Percentiles rank a stretch among this genome's conserved stretches.
These are phyloP conservation scores for Callyntrura guangdongensis DNA, from an alignment of 2,888 invertebrate species.

Conservation along the genomic window DNA sequence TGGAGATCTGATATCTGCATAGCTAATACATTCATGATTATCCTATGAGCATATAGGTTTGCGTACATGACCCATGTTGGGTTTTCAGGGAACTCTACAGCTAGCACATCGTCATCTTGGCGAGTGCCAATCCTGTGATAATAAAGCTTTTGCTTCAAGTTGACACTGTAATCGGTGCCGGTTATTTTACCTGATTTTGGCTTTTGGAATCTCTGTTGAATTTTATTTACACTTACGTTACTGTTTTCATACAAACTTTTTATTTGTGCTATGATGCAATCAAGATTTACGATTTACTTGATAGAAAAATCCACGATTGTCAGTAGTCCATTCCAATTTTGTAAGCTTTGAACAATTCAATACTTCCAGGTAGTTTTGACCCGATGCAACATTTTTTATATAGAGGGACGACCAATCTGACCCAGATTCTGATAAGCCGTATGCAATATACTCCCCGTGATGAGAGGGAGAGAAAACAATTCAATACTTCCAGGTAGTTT, in stretches of 20 bases:
- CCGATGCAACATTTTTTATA: constrained; percentile 91
- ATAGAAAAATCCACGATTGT: constrained; percentile 98
- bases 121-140: constrained; percentile 95
- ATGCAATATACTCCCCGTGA: constrained; percentile 95
- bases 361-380: constrained; percentile 94
- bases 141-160: constrained; percentile 96
- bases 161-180: constrained; percentile 95
- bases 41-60: too few relatives aligned
- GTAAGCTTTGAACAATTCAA: constrained; percentile 97
- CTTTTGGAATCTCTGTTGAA: constrained; percentile 91
- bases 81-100: constrained; percentile 95
- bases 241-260: neutral
- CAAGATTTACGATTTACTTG: too few relatives aligned
- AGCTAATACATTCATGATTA: too few relatives aligned
- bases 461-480: too few relatives aligned
- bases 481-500: constrained; percentile 95
- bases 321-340: constrained; percentile 96
- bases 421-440: constrained; percentile 96
- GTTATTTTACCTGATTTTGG: constrained; percentile 90
- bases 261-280: too few relatives aligned
- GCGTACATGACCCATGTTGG: constrained; percentile 94
- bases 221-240: neutral
- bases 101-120: constrained; percentile 94
- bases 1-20: neutral
- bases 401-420: constrained; percentile 98